phyloP scores from a whole-genome alignment of 2,113 vertebrate species.

The Solea solea region DNA sequence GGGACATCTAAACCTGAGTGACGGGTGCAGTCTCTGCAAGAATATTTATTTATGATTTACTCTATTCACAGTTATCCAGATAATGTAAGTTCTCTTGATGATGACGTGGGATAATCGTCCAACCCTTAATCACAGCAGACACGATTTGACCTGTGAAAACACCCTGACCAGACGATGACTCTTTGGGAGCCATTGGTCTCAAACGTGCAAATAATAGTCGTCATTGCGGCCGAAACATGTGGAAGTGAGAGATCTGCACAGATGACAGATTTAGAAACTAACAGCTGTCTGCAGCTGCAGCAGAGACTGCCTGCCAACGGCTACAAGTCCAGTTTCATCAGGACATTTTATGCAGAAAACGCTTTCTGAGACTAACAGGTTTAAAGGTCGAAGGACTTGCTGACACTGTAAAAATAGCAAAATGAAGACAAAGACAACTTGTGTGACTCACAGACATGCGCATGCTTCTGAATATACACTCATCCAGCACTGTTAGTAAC shows the following conservation, averaged over 20 bases:
- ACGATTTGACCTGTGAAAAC: too few species aligned
- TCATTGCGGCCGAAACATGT: constrained; percentile 29
- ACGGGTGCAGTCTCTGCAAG: too few species aligned
- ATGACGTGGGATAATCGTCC: too few species aligned
- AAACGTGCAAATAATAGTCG: not conserved
- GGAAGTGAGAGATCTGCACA: constrained; percentile 60
- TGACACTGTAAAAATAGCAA: not conserved
- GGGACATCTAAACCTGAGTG: too few species aligned
- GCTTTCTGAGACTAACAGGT: not conserved
- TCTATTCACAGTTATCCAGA: too few species aligned
- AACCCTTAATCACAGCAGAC: too few species aligned
- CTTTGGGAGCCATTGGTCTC: too few species aligned
- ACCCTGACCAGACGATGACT: too few species aligned
- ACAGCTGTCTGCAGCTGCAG: constrained; percentile 32
- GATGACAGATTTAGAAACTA: constrained; percentile 55
- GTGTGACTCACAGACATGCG: constrained; percentile 40
- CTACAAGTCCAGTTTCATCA: not conserved
- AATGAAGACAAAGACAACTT: constrained; percentile 13
- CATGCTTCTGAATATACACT: constrained; percentile 4
- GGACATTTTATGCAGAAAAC: too few species aligned
- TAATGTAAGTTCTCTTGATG: too few species aligned
- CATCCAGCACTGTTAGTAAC: constrained; percentile 9
- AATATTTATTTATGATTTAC: too few species aligned
- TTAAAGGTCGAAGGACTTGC: not conserved
- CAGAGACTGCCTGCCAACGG: not conserved